Evolutionary conservation across 2,888 invertebrate species (phyloP).

Genomic region (Brenthis hecate): DNA sequence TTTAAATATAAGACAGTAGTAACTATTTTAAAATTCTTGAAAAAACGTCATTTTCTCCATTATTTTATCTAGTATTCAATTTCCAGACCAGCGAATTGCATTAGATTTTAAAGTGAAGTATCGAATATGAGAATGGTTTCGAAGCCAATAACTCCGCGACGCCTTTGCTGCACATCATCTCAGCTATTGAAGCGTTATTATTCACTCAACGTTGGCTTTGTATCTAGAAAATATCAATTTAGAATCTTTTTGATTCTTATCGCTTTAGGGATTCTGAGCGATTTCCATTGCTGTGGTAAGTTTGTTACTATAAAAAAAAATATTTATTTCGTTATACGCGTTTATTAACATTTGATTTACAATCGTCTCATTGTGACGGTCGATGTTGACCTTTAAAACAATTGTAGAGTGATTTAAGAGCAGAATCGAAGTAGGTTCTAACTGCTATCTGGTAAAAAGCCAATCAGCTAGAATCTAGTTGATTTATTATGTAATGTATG

Average conservation of each 20-base stretch:
- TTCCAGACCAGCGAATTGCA: constrained; percentile 9
- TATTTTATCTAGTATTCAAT: constrained; percentile 9
- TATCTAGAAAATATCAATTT: constrained; percentile 75
- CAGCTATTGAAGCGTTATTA: constrained; percentile 63
- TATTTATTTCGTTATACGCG: constrained; percentile 9
- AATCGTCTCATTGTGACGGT: neutral
- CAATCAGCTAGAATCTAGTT: neutral
- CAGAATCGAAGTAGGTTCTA: neutral
- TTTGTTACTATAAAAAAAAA: constrained; percentile 7
- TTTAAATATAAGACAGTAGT: too few relatives aligned
- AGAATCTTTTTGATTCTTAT: constrained; percentile 50
- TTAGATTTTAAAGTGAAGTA: constrained; percentile 14
- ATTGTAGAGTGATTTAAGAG: neutral
- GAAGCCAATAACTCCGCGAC: constrained; percentile 65
- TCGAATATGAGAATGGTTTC: constrained; percentile 42
- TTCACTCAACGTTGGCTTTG: constrained; percentile 73
- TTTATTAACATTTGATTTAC: constrained; percentile 15
- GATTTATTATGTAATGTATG: constrained; percentile 5
- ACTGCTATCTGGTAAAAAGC: neutral
- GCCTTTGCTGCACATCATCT: constrained; percentile 69
- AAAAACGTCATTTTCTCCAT: neutral
- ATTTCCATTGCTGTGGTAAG: constrained; percentile 29
- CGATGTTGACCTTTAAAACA: neutral
- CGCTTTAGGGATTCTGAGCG: constrained; percentile 26
- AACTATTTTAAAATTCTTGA: neutral